phyloP scores from a whole-genome alignment of 1,140 invertebrate genomes.

The Sycobia sp. region DNA sequence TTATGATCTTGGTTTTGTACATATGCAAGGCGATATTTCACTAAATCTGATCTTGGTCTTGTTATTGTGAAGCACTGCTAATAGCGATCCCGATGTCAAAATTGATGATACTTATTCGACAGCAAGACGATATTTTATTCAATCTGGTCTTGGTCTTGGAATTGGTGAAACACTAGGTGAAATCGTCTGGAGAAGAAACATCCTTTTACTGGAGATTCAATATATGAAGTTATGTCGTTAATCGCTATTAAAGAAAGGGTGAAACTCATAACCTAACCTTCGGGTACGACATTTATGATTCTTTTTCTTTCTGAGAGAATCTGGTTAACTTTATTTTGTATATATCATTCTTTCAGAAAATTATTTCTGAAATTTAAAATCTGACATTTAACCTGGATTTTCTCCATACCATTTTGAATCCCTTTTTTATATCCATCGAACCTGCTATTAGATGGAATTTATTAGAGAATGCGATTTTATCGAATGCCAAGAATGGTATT shows the following conservation, averaged over 20 bases:
- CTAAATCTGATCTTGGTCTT: too few species aligned
- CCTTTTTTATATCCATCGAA: conserved; percentile 42
- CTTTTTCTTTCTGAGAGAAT: neutral
- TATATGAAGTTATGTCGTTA: neutral
- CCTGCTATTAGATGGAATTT: conserved; percentile 9
- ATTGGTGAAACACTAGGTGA: neutral
- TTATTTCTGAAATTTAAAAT: conserved; percentile 21
- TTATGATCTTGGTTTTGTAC: too few species aligned
- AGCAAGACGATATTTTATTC: too few species aligned
- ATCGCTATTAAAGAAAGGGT: conserved; percentile 3
- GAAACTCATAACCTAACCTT: neutral
- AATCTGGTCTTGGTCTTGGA: too few species aligned
- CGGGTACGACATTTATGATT: neutral
- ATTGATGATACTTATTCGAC: too few species aligned
- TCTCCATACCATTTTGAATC: too few species aligned
- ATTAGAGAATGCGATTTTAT: neutral
- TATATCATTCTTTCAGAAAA: conserved; percentile 27
- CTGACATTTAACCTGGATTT: too few species aligned
- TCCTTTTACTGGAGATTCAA: neutral
- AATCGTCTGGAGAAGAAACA: neutral
- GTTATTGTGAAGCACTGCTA: too few species aligned
- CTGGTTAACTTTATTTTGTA: neutral
- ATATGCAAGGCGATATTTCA: too few species aligned
- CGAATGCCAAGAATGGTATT: neutral
- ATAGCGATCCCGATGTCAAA: too few species aligned